A percentile compares a stretch with the other conserved stretches of the same genome.
phyloP scores from a whole-genome alignment of 2,797 vertebrate species.

The Myotis daubentonii region DNA sequence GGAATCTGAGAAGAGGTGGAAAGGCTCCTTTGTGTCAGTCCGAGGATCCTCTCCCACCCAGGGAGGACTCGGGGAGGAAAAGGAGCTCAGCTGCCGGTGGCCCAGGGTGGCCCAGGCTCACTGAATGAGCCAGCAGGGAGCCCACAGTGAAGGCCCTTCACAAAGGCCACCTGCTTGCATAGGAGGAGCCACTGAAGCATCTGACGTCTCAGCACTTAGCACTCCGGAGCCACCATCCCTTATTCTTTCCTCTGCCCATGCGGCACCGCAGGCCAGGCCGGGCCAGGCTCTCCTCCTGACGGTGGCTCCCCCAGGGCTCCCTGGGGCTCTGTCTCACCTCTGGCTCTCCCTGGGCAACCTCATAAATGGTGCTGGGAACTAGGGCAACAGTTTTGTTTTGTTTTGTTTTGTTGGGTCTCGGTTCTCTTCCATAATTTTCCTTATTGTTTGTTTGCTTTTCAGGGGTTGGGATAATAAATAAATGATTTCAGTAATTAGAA shows the following conservation, averaged over 20 bases:
- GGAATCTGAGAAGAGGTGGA: background rate
- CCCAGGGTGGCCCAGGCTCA: no score
- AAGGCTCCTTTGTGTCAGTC: background rate
- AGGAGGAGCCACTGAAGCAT: background rate
- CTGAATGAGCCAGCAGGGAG: background rate
- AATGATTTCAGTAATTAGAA: background rate
- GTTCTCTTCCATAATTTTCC: background rate
- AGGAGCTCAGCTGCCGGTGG: no score
- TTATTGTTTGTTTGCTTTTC: background rate
- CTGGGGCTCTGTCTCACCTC: background rate
- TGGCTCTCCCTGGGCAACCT: background rate
- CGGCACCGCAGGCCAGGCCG: no score
- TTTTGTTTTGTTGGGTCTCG: background rate
- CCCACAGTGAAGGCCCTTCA: background rate
- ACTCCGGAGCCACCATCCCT: background rate
- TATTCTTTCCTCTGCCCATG: background rate
- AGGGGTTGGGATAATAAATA: background rate
- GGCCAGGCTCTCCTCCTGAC: background rate
- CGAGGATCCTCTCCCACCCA: background rate
- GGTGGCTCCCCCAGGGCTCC: background rate
- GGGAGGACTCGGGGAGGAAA: no score
- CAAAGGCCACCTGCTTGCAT: background rate
- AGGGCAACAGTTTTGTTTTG: conserved; percentile 5
- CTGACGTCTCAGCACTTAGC: background rate
- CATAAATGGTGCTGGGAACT: background rate